Percentiles rank a stretch among this genome's conserved stretches.
phyloP scores from a whole-genome alignment of 2,888 invertebrate genomes.

The Flexamia atlantica region DNA sequence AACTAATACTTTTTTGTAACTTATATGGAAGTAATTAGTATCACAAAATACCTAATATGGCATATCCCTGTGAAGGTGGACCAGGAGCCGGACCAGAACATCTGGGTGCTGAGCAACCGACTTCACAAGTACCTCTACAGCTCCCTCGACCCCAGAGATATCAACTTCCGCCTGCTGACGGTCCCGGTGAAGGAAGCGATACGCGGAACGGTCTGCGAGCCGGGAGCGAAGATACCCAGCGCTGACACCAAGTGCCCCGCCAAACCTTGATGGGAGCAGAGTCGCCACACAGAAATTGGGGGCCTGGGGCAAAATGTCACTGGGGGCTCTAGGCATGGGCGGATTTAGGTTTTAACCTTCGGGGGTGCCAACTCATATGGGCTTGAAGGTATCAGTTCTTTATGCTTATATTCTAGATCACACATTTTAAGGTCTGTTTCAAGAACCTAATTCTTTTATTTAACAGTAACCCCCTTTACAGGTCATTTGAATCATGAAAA shows the following conservation, averaged over 20 bases:
- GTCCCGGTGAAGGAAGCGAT: conserved; percentile 78
- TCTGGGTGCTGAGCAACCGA: conserved; percentile 88
- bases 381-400: too few species aligned
- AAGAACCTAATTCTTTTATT: too few species aligned
- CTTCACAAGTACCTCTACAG: conserved; percentile 86
- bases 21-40: not conserved
- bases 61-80: too few species aligned
- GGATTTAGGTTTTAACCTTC: too few species aligned
- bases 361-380: too few species aligned
- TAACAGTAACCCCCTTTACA: too few species aligned
- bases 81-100: conserved; percentile 77
- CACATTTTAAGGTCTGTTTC: too few species aligned
- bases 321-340: not conserved
- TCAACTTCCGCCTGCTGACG: conserved; percentile 85
- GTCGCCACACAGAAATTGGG: too few species aligned
- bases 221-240: conserved; percentile 48
- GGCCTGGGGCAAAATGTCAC: too few species aligned
- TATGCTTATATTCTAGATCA: too few species aligned
- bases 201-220: conserved; percentile 77
- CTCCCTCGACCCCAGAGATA: conserved; percentile 78
- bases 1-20: not conserved
- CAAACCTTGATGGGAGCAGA: not conserved
- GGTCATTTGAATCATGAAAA: too few species aligned
- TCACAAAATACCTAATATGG: too few species aligned
- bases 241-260: conserved; percentile 26